Percentiles rank a stretch among this genome's conserved stretches.
Conservation (phyloP, 1,140 invertebrate species). For the Manduca sexta region DNA sequence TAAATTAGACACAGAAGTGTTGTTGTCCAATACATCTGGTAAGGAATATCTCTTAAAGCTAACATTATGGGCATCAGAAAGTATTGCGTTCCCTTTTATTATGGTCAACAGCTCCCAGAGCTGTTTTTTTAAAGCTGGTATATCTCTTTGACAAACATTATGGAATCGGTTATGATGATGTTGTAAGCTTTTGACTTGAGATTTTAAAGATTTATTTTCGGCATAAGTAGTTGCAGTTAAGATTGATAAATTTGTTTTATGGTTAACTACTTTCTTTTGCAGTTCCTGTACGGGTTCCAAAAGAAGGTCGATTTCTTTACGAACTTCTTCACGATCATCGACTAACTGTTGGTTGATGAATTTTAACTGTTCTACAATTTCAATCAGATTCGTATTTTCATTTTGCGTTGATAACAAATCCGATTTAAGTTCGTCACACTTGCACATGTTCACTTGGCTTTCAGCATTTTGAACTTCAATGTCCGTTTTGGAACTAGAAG, state of each 20-base stretch:
- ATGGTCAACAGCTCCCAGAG: conserved; percentile 40
- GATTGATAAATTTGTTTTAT: conserved; percentile 63
- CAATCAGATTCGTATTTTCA: conserved; percentile 33
- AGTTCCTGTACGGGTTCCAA: conserved; percentile 43
- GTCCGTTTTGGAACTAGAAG: conserved; percentile 19
- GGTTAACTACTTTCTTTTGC: conserved; percentile 54
- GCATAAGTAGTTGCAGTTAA: conserved; percentile 62
- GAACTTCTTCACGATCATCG: conserved; percentile 37
- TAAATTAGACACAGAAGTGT: conserved; percentile 27
- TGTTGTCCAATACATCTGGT: conserved; percentile 39
- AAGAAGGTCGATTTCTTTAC: conserved; percentile 44
- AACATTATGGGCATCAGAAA: conserved; percentile 23
- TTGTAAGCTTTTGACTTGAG: conserved; percentile 54
- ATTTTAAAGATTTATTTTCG: conserved; percentile 56
- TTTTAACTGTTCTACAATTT: conserved; percentile 29
- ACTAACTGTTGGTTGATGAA: conserved; percentile 26
- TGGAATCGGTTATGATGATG: conserved; percentile 52
- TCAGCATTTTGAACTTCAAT: conserved; percentile 10
- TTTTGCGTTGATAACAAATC: conserved; percentile 24
- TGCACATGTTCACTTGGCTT: conserved; percentile 16
- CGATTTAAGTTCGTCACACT: conserved; percentile 27
- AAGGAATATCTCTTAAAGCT: conserved; percentile 46
- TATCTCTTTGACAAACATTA: conserved; percentile 55
- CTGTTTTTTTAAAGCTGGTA: conserved; percentile 53
- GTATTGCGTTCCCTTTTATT: conserved; percentile 31